Evolutionary conservation across 2,797 vertebrate genomes (phyloP).

Genomic region (Eulemur rubriventer): DNA sequence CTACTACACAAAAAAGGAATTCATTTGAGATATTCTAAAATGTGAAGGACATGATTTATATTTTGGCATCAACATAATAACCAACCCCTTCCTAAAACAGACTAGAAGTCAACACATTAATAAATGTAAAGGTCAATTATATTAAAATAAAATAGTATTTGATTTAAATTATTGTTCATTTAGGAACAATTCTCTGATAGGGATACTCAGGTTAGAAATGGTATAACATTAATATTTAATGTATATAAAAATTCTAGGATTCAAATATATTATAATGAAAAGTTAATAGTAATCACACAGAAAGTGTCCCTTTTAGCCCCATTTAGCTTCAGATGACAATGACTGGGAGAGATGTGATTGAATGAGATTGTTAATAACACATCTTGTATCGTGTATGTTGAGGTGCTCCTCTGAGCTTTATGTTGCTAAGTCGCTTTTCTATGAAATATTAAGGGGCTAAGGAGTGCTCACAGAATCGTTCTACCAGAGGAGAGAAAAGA

Average conservation of each 20-base stretch:
- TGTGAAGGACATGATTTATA: conserved; percentile 39
- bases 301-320: conserved; percentile 41
- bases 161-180: conserved; percentile 55
- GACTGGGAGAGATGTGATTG: not conserved
- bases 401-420: conserved; percentile 18
- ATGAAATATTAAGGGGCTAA: not conserved
- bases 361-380: not conserved
- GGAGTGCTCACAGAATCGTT: not conserved
- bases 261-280: conserved; percentile 10
- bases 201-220: conserved; percentile 59
- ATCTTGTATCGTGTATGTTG: not conserved
- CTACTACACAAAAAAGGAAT: not conserved
- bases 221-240: conserved; percentile 23
- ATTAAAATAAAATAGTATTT: conserved; percentile 68
- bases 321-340: not conserved
- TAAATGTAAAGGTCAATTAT: conserved; percentile 59
- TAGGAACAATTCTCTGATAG: conserved; percentile 36
- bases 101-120: conserved; percentile 55
- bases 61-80: conserved; percentile 55
- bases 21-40: conserved; percentile 45
- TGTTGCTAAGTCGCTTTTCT: not conserved
- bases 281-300: conserved; percentile 51
- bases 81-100: conserved; percentile 56
- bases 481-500: not conserved
- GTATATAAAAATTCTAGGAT: conserved; percentile 28